phyloP scores from a whole-genome alignment of 2,888 invertebrate genomes.

The Euspilapteryx auroguttella region DNA sequence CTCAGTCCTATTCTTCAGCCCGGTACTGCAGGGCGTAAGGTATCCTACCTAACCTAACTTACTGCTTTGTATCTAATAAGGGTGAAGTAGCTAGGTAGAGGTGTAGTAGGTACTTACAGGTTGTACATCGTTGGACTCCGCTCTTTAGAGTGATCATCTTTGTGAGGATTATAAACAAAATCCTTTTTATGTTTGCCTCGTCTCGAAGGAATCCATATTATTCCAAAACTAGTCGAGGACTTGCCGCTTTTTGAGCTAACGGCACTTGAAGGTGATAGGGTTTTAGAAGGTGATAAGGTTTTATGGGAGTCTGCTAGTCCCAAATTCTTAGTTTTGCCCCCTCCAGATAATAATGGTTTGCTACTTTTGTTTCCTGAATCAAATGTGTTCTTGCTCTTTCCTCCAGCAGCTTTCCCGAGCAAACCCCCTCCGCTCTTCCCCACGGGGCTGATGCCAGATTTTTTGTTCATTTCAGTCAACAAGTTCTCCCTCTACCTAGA shows the following conservation, averaged over 20 bases:
- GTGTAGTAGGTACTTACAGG: constrained; percentile 26
- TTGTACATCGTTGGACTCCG: constrained; percentile 41
- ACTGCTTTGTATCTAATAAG: too few relatives aligned
- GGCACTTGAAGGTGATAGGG: constrained; percentile 10
- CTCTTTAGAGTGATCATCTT: constrained; percentile 21
- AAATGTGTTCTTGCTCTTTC: constrained; percentile 6
- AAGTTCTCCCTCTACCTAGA: too few relatives aligned
- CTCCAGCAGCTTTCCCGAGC: constrained; percentile 6
- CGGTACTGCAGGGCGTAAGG: too few relatives aligned
- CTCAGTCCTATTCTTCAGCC: too few relatives aligned
- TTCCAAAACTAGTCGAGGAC: constrained; percentile 24
- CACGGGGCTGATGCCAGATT: constrained; percentile 18
- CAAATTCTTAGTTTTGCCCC: not conserved
- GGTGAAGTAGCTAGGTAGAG: too few relatives aligned
- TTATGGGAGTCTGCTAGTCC: too few relatives aligned
- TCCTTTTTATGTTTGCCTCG: constrained; percentile 31
- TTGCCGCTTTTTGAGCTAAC: constrained; percentile 21
- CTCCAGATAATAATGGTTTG: not conserved
- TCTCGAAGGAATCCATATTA: constrained; percentile 40
- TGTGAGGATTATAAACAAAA: constrained; percentile 23
- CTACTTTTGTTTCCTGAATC: constrained; percentile 5
- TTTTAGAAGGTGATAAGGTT: too few relatives aligned
- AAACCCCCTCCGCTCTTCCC: constrained; percentile 23
- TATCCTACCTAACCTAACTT: too few relatives aligned
- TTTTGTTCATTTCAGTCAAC: constrained; percentile 27